Evolutionary conservation across 2,888 invertebrate genomes (phyloP).

Genomic region (Drosophila koepferae): DNA sequence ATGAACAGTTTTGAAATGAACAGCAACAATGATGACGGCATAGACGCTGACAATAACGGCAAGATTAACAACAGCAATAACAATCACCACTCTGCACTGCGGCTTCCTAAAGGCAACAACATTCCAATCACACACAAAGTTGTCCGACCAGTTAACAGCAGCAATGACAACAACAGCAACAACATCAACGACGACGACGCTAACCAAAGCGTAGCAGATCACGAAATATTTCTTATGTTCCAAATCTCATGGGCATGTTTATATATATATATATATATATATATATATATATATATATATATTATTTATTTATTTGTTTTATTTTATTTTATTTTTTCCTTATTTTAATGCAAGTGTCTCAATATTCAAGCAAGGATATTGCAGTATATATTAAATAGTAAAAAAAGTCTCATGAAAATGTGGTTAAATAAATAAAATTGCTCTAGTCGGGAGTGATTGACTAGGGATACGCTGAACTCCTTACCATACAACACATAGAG

Average conservation of each 20-base stretch:
- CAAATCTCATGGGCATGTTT: conserved; percentile 66
- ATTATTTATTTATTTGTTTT: no score
- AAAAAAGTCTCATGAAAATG: no score
- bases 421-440: no score
- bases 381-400: no score
- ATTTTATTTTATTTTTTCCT: no score
- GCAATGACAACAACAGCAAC: conserved; percentile 29
- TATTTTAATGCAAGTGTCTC: background rate
- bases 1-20: conserved; percentile 29
- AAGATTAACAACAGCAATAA: conserved; percentile 27
- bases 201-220: conserved; percentile 57
- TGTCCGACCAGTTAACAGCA: conserved; percentile 74
- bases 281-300: background rate
- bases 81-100: conserved; percentile 20
- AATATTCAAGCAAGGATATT: no score
- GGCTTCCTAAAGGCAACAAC: conserved; percentile 71
- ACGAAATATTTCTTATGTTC: conserved; percentile 76
- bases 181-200: conserved; percentile 16
- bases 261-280: conserved; percentile 7
- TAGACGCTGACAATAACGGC: conserved; percentile 41
- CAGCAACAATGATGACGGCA: conserved; percentile 51
- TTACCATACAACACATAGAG: no score
- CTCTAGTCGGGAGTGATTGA: no score
- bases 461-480: no score
- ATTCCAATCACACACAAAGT: conserved; percentile 68